Base-by-base conservation (phyloP, 2,888 invertebrate species). In the Hypsopygia costalis region DNA sequence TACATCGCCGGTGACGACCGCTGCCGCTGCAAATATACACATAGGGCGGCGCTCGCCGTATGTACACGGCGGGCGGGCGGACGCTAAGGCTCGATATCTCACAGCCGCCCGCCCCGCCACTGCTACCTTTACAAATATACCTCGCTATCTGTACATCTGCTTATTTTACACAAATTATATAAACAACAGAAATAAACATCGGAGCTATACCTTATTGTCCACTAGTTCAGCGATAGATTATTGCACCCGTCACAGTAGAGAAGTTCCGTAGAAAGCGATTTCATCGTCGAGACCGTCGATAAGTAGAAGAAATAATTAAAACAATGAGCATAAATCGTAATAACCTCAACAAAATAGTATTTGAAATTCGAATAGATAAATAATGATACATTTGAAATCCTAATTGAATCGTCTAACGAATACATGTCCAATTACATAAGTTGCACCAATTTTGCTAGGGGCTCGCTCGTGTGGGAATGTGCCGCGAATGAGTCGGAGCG, bases 1-100 rank as follows among this genome's bases (percentile, higher is more conserved):
- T 69, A 69, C 58, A 61, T 55, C 40, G 59, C 56, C 46, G 16
- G 16, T 4, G 16, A 38, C 35, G 39, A 36, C 43, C 47, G 46
- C 52, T 46, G 58, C 40, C 45, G 44, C 49, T 32, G 40, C 66
- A 49, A 67, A 70, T 73, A 74, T 74, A 74, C 73, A 74, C 53
- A 69, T 60, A 40, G 44, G 25, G 33, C 40, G 27, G 36, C 39
- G 10, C 39, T 39, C 46, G 34, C 27, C 25, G 22, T 11, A 43
- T 40, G 58, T 62, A 65, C 64, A 63, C 69, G 65, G 54, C 16
- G 16, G 4, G 16, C 16, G 16, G 16, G 16, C 16, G 16, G 16
- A n/a, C 16, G 70, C 58, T 65, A 41, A 42, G 41, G 40, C 16
- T 2, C 16, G 16, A 4, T 44, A 44, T 40, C 29, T 40, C 35